A percentile compares a stretch with the other conserved stretches of the same genome.
phyloP scores from a whole-genome alignment of 2,113 vertebrate species.

The Oncorhynchus nerka region DNA sequence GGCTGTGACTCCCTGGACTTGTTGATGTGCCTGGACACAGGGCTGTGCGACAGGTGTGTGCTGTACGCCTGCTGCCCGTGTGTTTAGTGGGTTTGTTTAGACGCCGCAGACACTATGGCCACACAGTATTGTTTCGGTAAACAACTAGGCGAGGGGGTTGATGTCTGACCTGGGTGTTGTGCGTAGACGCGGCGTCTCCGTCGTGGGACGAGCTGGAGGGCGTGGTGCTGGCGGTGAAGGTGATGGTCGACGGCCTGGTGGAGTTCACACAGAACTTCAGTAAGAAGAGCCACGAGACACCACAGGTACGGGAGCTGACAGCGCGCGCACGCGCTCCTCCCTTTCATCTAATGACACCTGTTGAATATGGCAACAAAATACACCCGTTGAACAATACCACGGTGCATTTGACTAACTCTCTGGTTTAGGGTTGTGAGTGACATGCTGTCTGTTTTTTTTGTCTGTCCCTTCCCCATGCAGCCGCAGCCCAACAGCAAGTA shows the following conservation, averaged over 20 bases:
- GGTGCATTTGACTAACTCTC: neutral
- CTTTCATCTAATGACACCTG: no score
- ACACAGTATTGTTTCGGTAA: no score
- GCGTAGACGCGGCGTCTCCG: conserved; percentile 85
- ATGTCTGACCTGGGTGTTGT: conserved; percentile 23
- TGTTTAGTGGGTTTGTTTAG: neutral
- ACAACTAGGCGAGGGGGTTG: neutral
- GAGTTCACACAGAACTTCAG: conserved; percentile 98
- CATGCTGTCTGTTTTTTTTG: neutral
- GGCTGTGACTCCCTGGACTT: no score
- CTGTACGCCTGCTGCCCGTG: neutral
- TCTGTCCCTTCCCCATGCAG: conserved; percentile 59
- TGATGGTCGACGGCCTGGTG: conserved; percentile 92
- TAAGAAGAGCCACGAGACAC: conserved; percentile 91
- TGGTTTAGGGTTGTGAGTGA: neutral
- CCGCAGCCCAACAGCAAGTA: conserved; percentile 97
- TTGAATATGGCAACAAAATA: neutral
- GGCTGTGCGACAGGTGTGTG: neutral
- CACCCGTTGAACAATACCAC: neutral
- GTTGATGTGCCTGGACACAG: no score
- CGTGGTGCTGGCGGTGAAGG: conserved; percentile 91
- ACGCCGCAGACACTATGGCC: neutral
- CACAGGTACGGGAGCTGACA: conserved; percentile 77
- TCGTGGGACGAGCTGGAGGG: conserved; percentile 93
- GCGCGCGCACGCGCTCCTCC: no score